A percentile compares a stretch with the other conserved stretches of the same genome.
Evolutionary conservation across 2,113 vertebrate genomes (phyloP).

Genomic region (Brachypteracias leptosomus): DNA sequence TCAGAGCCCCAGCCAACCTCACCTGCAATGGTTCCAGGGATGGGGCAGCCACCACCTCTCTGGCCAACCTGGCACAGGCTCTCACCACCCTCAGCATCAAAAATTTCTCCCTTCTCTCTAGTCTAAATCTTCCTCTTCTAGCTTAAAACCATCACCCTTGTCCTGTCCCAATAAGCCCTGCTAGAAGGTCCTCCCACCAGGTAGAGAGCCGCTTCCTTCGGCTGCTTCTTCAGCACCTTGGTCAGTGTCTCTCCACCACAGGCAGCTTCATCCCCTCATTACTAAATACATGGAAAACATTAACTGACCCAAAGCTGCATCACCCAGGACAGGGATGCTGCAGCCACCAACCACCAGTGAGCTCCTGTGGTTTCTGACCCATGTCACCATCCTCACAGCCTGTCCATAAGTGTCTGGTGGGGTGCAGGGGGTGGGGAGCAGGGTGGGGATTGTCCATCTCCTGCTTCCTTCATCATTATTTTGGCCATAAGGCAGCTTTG

Average conservation of each 20-base stretch:
- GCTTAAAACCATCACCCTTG: background rate
- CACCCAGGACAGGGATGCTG: accelerated
- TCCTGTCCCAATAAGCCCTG: background rate
- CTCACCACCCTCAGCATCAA: background rate
- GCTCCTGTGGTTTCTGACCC: background rate
- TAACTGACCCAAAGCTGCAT: background rate
- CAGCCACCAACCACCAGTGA: background rate
- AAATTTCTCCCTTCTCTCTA: no score
- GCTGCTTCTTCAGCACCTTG: background rate
- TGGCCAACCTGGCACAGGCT: background rate
- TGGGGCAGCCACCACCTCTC: background rate
- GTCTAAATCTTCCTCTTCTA: background rate
- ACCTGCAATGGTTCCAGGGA: background rate
- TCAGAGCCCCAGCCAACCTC: background rate
- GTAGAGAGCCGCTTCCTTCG: background rate
- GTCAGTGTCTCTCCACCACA: background rate
- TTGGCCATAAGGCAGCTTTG: background rate
- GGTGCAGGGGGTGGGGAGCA: accelerated
- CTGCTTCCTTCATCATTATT: background rate
- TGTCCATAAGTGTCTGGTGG: background rate
- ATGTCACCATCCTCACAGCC: background rate
- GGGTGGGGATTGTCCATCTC: background rate
- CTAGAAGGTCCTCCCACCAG: background rate
- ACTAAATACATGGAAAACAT: background rate
- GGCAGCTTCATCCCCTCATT: background rate